Evolutionary conservation across 2,797 vertebrate species (phyloP).

Genomic region (Pelobates cultripes): DNA sequence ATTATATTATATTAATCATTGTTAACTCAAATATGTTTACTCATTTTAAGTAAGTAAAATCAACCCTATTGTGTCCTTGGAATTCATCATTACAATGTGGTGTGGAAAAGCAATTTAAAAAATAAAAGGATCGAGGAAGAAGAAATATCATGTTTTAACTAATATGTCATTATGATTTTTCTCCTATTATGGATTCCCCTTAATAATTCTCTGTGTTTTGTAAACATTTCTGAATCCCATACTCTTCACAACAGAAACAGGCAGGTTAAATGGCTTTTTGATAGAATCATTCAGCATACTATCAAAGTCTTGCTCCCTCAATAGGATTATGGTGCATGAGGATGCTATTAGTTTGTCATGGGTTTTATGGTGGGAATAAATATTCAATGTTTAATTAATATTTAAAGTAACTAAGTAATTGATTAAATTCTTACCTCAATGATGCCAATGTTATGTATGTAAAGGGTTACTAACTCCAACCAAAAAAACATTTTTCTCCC

Average conservation of each 20-base stretch:
- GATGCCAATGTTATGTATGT: neutral
- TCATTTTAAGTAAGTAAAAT: too few relatives aligned
- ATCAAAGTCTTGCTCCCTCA: conserved; percentile 13
- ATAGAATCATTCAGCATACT: conserved; percentile 1
- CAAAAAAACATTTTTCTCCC: neutral
- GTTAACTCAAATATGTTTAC: too few relatives aligned
- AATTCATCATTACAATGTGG: too few relatives aligned
- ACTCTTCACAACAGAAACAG: neutral
- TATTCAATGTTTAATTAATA: neutral
- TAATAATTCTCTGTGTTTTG: neutral
- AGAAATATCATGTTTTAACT: too few relatives aligned
- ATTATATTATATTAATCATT: too few relatives aligned
- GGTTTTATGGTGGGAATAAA: neutral
- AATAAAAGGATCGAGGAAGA: too few relatives aligned
- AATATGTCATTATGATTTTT: too few relatives aligned
- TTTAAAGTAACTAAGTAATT: neutral
- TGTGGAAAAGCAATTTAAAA: too few relatives aligned
- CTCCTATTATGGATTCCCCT: neutral
- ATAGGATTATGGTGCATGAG: conserved; percentile 11
- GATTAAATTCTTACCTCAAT: neutral
- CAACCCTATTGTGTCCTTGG: too few relatives aligned
- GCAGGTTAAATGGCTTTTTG: too few relatives aligned
- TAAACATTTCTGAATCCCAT: neutral
- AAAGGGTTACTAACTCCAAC: neutral
- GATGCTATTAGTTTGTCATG: neutral